Percentiles rank a stretch among this genome's conserved stretches.
Evolutionary conservation across 2,888 invertebrate genomes (phyloP).

Genomic region (Anthophora plumipes): DNA sequence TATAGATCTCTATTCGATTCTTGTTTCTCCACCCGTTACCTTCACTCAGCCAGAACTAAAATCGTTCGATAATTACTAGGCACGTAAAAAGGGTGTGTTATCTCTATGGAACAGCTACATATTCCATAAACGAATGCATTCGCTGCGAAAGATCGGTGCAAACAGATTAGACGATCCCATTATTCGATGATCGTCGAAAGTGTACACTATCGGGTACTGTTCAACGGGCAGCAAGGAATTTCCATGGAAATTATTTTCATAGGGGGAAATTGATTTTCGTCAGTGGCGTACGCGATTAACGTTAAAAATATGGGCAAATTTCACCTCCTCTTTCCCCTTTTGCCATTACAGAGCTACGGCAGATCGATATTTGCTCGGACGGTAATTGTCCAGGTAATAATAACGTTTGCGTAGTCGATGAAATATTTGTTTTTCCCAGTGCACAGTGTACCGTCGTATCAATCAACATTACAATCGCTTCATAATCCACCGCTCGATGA

Average conservation of each 20-base stretch:
- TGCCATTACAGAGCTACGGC: background rate
- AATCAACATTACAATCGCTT: conserved; percentile 19
- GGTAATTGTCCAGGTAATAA: conserved; percentile 31
- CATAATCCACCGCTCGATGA: conserved; percentile 24
- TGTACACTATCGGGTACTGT: background rate
- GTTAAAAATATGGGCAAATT: conserved; percentile 35
- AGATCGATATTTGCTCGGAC: conserved; percentile 12
- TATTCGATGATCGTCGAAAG: conserved; percentile 51
- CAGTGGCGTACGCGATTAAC: background rate
- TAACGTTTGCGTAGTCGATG: conserved; percentile 8
- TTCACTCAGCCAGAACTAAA: background rate
- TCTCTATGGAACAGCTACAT: conserved; percentile 28
- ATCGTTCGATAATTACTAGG: conserved; percentile 36
- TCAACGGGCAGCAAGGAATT: background rate
- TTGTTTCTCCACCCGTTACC: background rate
- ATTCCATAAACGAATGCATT: conserved; percentile 29
- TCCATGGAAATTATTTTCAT: conserved; percentile 28
- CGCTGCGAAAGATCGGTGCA: conserved; percentile 43
- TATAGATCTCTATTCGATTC: background rate
- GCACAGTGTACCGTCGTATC: background rate
- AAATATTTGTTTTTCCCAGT: conserved; percentile 23
- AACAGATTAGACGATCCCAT: conserved; percentile 53
- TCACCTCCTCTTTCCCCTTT: background rate
- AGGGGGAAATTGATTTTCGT: conserved; percentile 10
- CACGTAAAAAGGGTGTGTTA: conserved; percentile 50